Base-by-base conservation (phyloP, 2,113 vertebrate species). In the Lasiurus borealis region DNA sequence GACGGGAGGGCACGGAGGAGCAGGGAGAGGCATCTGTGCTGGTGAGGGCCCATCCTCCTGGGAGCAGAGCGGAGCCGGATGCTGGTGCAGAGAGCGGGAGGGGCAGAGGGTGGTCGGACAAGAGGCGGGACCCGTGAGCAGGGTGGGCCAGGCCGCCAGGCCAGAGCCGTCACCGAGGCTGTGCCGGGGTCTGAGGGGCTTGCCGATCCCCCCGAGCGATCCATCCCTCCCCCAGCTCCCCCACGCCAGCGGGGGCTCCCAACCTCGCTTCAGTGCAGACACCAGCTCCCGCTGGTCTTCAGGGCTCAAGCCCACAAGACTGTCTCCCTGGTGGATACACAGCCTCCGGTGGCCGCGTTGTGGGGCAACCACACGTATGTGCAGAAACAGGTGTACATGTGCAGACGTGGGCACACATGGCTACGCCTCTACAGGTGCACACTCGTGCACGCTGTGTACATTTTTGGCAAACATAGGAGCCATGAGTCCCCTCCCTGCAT, bases 21-120 rank as follows among this genome's bases (percentile, higher is more conserved):
- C 3, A 0, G 2, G 0, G 31, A 2, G 29, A 31, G 31, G 27
- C 19, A 2, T 57, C 59, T 8, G 3, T 2, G 16, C 4, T 23
- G 6, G 19, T 34, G 1, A 54, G 66, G 59, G 40, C 11, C 18
- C 14, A 1, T 15, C 7, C 10, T 71, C 21, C 72, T 31, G 52
- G 72, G 85, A 31, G 31, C 0, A 3, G 36, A 50, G 3, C 6
- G 8, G 52, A 15, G 18, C 8, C 1, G 3, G 91, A n/a, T 6
- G 13, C n/a, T 68, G 31, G 36, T 1, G 57, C 62, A 78, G 4
- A 71, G 64, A 27, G 4, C 6, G 25, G 3, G 6, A 66, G 18
- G 18, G 18, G 5, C 3, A 0, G 50, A 36, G 16, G 14, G 12
- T 8, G 40, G 40, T 3, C 4, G 57, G 68, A 23, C 19, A 44